Base-by-base conservation (phyloP, 2,888 invertebrate species). In the Lasioglossum figueresi region DNA sequence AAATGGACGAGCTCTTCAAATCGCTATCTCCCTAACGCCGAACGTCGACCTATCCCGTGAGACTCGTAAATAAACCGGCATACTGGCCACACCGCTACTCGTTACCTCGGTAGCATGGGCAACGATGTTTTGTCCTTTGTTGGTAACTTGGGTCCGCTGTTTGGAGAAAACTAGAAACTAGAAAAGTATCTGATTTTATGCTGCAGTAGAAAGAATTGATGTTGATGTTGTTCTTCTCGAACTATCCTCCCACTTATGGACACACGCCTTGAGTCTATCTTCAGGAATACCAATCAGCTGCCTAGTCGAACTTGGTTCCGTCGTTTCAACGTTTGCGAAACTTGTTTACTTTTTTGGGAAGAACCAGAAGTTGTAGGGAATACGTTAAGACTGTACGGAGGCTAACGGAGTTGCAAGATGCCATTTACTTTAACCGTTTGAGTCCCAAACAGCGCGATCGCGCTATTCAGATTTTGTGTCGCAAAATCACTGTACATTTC, bases 61-160 rank as follows among this genome's bases (percentile, higher is more conserved):
- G 45, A 76, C 63, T 40, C 72, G 63, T 70, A 76, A 70, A 85
- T 88, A 84, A 88, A 84, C 40, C 10, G 19, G 14, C 66, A 37
- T n/a, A 10, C 12, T 56, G 1, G 31, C 23, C 52, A 27, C 45
- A 43, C 43, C 72, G 31, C 63, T 16, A 63, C 16, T 63, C 59
- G 19, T 63, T 75, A 75, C 52, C 80, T 34, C 19, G 40, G 34
- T 40, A 52, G 40, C 52, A 4, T 59, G 40, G 59, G 43, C 48
- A 82, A 45, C 52, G 56, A 68, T 14, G 66, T 12, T 43, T 14
- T 14, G 23, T 68, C 73, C 82, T 59, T 83, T 34, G 31, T 56
- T 27, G 83, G 77, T 40, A 70, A 68, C 73, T n/a, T 8, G 66
- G 34, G 19, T n/a, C 37, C 8, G 27, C 31, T 23, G 3, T 3